Evolutionary conservation across 2,797 vertebrate genomes (phyloP).

Genomic region (Intellagama lesueurii): DNA sequence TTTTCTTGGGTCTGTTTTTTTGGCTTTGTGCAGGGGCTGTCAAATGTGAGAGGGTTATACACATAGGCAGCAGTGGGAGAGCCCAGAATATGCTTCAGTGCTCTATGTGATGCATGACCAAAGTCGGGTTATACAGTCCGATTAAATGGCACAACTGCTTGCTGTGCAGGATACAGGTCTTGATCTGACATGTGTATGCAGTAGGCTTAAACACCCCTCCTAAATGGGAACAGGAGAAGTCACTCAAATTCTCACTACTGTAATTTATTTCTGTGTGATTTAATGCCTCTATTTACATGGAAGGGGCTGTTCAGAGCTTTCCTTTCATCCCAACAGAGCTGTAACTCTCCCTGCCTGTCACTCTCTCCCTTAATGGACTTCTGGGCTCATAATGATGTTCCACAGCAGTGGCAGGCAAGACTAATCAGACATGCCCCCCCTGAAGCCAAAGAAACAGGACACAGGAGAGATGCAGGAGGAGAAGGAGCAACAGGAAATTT

Average conservation of each 20-base stretch:
- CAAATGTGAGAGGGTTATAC: too few relatives aligned
- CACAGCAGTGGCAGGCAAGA: not conserved
- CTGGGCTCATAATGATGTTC: not conserved
- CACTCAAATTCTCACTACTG: conserved; percentile 23
- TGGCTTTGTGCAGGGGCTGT: too few relatives aligned
- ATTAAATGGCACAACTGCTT: conserved; percentile 40
- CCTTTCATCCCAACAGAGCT: fast-evolving
- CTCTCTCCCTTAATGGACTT: not conserved
- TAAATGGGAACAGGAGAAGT: not conserved
- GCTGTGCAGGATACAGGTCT: not conserved
- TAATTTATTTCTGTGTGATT: not conserved
- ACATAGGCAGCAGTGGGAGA: too few relatives aligned
- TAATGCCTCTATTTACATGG: not conserved
- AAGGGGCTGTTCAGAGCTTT: not conserved
- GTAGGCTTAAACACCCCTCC: conserved; percentile 37
- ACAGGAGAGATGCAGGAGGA: not conserved
- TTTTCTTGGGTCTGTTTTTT: too few relatives aligned
- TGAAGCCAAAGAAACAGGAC: not conserved
- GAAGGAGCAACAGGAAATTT: not conserved
- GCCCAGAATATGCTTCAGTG: too few relatives aligned
- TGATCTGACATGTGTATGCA: conserved; percentile 36
- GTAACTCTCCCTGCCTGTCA: conserved; percentile 1
- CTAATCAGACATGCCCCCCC: not conserved
- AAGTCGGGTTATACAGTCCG: conserved; percentile 45
- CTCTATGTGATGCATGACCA: not conserved